A percentile compares a stretch with the other conserved stretches of the same genome.
Conservation (phyloP, 1,140 invertebrate genomes). For the Zaprionus africanus region DNA sequence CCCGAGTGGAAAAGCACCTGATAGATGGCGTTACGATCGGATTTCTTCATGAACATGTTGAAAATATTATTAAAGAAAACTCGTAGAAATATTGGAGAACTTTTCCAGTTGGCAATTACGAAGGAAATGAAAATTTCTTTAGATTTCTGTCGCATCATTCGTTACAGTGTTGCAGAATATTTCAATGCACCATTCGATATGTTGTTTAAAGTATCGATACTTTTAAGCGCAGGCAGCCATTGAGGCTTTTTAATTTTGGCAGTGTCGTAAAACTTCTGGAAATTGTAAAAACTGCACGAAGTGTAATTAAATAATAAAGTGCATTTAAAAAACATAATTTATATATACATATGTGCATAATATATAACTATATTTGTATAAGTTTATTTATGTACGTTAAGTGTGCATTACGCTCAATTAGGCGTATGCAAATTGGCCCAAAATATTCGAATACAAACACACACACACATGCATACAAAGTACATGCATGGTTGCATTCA, state of each 20-base stretch:
- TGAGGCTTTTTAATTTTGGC: background rate
- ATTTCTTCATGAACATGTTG: conserved; percentile 39
- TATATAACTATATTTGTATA: background rate
- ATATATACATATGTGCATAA: background rate
- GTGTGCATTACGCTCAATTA: background rate
- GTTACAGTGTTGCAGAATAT: background rate
- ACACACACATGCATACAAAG: background rate
- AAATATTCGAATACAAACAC: background rate
- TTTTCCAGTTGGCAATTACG: background rate
- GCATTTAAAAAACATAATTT: too few relatives aligned
- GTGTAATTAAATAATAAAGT: background rate
- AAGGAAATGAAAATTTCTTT: background rate
- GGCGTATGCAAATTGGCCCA: conserved; percentile 24
- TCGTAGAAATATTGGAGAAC: background rate
- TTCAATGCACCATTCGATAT: background rate
- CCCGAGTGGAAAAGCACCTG: conserved; percentile 32
- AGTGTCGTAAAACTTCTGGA: background rate
- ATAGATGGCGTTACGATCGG: conserved; percentile 39
- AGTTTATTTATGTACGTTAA: background rate
- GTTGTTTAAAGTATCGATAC: background rate
- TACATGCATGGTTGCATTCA: background rate
- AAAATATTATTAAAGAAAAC: background rate
- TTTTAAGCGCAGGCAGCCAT: background rate
- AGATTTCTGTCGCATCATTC: background rate
- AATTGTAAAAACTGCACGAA: background rate